Evolutionary conservation across 2,888 invertebrate species (phyloP), one percentile per base, ranked within the genome.

Genomic region (Melinaea menophilus): DNA sequence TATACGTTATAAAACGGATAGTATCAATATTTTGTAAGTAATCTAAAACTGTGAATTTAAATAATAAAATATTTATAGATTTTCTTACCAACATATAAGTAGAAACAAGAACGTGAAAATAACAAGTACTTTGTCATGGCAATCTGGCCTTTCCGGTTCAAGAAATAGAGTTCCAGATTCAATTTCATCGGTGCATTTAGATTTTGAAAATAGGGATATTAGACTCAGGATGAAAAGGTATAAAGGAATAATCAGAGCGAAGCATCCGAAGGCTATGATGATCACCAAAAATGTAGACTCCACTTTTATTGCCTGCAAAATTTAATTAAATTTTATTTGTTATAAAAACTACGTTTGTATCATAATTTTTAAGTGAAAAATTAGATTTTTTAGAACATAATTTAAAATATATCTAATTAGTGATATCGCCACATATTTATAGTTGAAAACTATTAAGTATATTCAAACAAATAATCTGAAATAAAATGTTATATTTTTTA

Each of bases 201-300:
- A 84, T 68, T 75, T 83, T 51, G 87, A 81, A 62, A 86, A 73
- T 72, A 91, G 88, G 64, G 92, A 91, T 70, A 94, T 82, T 62
- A 94, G 91, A 61, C 92, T 92, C 70, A 88, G 72, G 66, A 90
- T 82, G 58, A 91, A 73, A 4, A 91, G 81, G 66, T 91, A 90
- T 60, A 92, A 87, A 58, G 95, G 93, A 73, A 94, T 93, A 64
- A 94, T 90, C 71, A 94, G 86, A 41, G 94, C 93, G 70, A 95
- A 86, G 74, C 94, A 88, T 58, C 92, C 88, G 71, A 94, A 93
- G 56, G 93, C 80, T 67, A 93, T 91, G 76, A 94, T 90, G 72
- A 93, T 87, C 13, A 90, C 92, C 65, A 95, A 88, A 78, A 95
- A 94, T 51, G 93, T 93, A 12, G 93, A 93, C 79, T 95, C 95